Evolutionary conservation across 1,140 invertebrate species (phyloP).

Genomic region (Heliothis virescens): DNA sequence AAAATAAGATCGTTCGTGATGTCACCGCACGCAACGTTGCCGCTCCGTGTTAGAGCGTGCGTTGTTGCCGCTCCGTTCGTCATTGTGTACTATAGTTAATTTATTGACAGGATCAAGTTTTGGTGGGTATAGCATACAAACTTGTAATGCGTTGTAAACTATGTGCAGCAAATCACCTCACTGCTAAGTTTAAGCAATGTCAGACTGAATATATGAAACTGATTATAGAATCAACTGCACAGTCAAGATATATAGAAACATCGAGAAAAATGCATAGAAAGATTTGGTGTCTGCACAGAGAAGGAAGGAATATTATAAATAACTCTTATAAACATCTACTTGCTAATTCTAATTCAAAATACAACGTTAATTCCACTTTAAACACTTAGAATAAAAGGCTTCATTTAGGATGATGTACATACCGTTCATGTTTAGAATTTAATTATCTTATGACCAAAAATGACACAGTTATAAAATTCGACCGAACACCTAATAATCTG

Average conservation of each 20-base stretch:
- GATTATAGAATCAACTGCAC: conserved; percentile 54
- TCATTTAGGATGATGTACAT: conserved; percentile 34
- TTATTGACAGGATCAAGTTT: not conserved
- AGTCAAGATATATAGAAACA: conserved; percentile 13
- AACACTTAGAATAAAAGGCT: conserved; percentile 45
- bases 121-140: not conserved
- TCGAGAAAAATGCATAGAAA: conserved; percentile 18
- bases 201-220: conserved; percentile 41
- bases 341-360: conserved; percentile 42
- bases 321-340: conserved; percentile 43
- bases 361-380: conserved; percentile 41
- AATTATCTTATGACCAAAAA: conserved; percentile 37
- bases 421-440: conserved; percentile 37
- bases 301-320: conserved; percentile 40
- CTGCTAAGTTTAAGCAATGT: conserved; percentile 25
- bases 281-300: conserved; percentile 6
- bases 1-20: not conserved
- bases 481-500: conserved; percentile 73
- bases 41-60: too few relatives aligned
- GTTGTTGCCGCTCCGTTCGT: conserved; percentile 51
- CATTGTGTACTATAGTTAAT: conserved; percentile 17
- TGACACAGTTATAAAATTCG: conserved; percentile 64
- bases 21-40: too few relatives aligned
- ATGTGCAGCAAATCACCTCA: conserved; percentile 34
- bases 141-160: not conserved